Conservation (phyloP, 2,113 vertebrate genomes). For the Sphyrna mokarran region DNA sequence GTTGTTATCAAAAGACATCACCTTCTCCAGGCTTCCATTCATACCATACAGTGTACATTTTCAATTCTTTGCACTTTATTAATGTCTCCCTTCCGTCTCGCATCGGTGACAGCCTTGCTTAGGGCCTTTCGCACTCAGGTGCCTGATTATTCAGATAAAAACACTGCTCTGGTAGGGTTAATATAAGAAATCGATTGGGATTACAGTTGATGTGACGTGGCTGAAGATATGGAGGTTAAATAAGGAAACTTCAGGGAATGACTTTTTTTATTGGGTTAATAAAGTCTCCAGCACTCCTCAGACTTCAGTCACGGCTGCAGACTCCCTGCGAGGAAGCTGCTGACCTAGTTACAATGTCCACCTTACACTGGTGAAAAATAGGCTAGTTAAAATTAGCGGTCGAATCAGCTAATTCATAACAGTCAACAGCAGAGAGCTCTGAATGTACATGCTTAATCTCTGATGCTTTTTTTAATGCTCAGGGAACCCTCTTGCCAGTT, state of each 20-base stretch:
- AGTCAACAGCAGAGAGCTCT: constrained; percentile 1
- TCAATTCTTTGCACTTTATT: not conserved
- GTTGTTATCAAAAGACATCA: not conserved
- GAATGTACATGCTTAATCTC: not conserved
- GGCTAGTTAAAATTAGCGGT: constrained; percentile 17
- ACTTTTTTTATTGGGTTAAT: not conserved
- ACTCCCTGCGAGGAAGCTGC: not conserved
- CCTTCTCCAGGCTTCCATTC: not conserved
- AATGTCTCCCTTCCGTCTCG: not conserved
- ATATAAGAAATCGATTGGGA: not conserved
- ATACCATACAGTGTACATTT: not conserved
- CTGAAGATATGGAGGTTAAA: not conserved
- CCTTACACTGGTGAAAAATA: constrained; percentile 14
- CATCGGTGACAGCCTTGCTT: not conserved
- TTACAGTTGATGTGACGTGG: not conserved
- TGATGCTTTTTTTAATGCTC: not conserved
- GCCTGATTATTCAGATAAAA: not conserved
- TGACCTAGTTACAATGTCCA: constrained; percentile 22
- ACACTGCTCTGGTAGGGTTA: not conserved
- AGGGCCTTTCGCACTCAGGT: not conserved
- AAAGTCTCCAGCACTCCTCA: not conserved
- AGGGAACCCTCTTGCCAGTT: not conserved
- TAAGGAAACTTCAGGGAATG: not conserved
- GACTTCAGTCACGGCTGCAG: not conserved
- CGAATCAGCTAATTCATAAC: not conserved